Percentiles rank a stretch among this genome's conserved stretches.
These are phyloP conservation scores for Myopa testacea DNA, from an alignment of 2,888 invertebrate species.

Conservation along the genomic window DNA sequence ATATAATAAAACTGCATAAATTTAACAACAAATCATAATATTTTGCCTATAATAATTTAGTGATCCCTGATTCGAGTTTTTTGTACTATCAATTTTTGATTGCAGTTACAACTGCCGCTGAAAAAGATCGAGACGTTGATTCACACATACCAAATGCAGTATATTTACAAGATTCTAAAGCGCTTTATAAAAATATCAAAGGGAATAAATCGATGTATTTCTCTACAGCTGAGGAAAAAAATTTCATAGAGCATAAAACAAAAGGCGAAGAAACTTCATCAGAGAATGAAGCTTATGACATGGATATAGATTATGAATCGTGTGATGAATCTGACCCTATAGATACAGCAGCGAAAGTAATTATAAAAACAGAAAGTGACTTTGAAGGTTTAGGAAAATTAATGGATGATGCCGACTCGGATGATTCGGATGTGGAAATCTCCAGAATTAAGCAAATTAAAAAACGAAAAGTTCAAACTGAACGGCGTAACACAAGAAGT, in stretches of 20 bases:
- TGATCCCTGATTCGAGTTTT: conserved; percentile 46
- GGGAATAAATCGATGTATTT: background rate
- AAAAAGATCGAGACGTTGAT: conserved; percentile 17
- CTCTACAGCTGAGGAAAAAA: background rate
- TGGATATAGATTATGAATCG: conserved; percentile 17
- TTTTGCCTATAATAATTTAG: conserved; percentile 29
- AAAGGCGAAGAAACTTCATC: background rate
- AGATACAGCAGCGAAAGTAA: conserved; percentile 30
- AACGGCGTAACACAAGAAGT: background rate
- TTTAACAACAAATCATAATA: background rate
- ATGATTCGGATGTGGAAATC: conserved; percentile 29
- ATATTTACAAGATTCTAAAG: conserved; percentile 25
- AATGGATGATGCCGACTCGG: background rate
- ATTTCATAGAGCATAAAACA: background rate
- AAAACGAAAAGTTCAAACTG: background rate
- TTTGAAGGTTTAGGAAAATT: conserved; percentile 28
- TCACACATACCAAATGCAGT: conserved; percentile 28
- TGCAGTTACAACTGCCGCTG: conserved; percentile 41
- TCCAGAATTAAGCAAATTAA: conserved; percentile 32
- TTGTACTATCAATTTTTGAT: conserved; percentile 47
- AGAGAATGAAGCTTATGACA: conserved; percentile 29
- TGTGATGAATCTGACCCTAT: conserved; percentile 38
- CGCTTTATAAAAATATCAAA: background rate
- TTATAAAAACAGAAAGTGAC: conserved; percentile 38
- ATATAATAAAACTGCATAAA: too few species aligned